A percentile compares a stretch with the other conserved stretches of the same genome.
Evolutionary conservation across 2,113 vertebrate species (phyloP).

Genomic region (Vanacampus margaritifer): DNA sequence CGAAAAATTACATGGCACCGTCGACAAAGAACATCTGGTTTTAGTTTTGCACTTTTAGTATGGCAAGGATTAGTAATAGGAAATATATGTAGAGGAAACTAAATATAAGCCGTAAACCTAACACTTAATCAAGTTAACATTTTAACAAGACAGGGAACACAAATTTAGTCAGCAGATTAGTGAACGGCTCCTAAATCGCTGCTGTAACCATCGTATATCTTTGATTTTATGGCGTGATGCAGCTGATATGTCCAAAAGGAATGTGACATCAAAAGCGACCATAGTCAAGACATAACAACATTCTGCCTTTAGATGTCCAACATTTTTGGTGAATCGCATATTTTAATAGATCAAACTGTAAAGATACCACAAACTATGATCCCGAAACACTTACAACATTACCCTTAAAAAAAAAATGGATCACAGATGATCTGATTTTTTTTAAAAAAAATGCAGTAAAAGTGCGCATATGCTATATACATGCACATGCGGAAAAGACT

Average conservation of each 20-base stretch:
- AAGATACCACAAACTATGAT: neutral
- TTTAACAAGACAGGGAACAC: neutral
- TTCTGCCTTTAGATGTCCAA: neutral
- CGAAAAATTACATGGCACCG: constrained; percentile 11
- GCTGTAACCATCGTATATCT: neutral
- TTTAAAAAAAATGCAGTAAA: neutral
- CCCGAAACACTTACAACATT: neutral
- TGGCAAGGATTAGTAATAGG: constrained; percentile 2
- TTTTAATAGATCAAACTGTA: neutral
- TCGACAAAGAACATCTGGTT: constrained; percentile 27
- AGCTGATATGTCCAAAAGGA: neutral
- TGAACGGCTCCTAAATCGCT: neutral
- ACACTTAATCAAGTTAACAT: neutral
- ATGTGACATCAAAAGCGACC: too few relatives aligned
- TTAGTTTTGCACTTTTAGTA: constrained; percentile 4
- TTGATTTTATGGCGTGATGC: neutral
- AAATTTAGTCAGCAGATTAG: neutral
- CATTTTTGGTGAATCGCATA: neutral
- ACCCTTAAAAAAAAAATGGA: neutral
- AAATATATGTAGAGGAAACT: constrained; percentile 3
- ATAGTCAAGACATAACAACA: neutral
- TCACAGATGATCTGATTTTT: neutral
- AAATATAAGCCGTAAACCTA: neutral
- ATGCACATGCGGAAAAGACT: too few relatives aligned
- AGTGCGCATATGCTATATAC: neutral